Evolutionary conservation across 2,888 invertebrate genomes (phyloP), one percentile per base, ranked within the genome.

Genomic region (Phengaris arion): DNA sequence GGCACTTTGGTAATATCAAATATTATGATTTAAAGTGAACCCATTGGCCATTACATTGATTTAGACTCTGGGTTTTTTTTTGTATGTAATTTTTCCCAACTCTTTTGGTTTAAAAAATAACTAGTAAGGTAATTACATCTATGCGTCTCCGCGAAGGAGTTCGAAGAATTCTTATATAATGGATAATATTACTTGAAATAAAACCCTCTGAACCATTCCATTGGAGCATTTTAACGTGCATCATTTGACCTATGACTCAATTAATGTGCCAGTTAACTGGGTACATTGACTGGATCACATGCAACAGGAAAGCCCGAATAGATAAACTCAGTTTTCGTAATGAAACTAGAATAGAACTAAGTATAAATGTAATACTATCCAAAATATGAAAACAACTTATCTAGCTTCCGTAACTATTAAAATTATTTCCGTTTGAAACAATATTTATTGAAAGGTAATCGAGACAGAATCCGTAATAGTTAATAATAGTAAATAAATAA

Each of bases 221-320:
- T 12, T 51, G 7, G 13, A 8, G 35, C 22, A 35, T 72, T 72
- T 72, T 72, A 54, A 72, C 69, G 48, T 69, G 54, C 51, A 52
- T 22, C 72, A 45, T 52, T 72, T 72, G 72, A 54, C 54, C 72
- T 72, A 54, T 72, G 72, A 72, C 72, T 72, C 72, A 72, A 72
- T 72, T 72, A 72, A 64, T 52, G 72, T 72, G 22, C 35, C 72
- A 22, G 72, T 72, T 72, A 72, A 72, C 72, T 72, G 54, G 54
- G 72, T 52, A 72, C 72, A 72, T 72, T 72, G 72, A 72, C 72
- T 52, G 72, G 51, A 35, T 2, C 12, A 22, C 13, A 52, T 48
- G 72, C 72, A 22, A 72, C 72, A 72, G 72, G 72, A 72, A 72
- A 72, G 22, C 22, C 72, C 35, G 52, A 72, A 70, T 70, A 70